Conservation (phyloP, 92 coral and sea anemone species). For the Porites lobata region DNA sequence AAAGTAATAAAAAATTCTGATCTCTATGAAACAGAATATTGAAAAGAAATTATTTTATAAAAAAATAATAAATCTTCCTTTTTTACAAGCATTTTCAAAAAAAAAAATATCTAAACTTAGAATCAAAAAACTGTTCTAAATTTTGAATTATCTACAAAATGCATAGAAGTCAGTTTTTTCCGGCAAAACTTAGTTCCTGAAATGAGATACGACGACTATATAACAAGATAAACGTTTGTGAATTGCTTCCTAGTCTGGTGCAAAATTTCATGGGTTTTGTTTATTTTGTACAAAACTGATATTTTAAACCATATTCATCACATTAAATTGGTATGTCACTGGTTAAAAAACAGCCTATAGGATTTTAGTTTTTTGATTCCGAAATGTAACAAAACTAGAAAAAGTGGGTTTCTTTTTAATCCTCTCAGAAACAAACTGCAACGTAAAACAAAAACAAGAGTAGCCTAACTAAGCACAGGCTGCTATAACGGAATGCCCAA, state of each 20-base stretch:
- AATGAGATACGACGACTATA: not conserved
- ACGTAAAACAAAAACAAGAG: too few relatives aligned
- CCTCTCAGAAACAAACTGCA: too few relatives aligned
- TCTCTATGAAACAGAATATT: not conserved
- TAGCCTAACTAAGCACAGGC: too few relatives aligned
- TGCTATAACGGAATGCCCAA: too few relatives aligned
- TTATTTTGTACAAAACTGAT: not conserved
- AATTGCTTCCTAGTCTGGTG: not conserved
- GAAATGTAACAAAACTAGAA: too few relatives aligned
- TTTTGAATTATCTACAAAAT: not conserved
- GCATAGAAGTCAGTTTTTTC: not conserved
- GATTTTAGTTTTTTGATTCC: too few relatives aligned
- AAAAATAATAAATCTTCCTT: not conserved
- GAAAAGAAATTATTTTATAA: not conserved
- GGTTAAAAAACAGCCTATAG: too few relatives aligned
- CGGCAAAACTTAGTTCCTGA: slow-evolving; percentile 13
- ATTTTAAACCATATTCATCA: not conserved
- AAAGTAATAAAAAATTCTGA: not conserved
- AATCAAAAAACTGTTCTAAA: not conserved
- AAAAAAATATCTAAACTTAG: not conserved
- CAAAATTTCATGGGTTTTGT: not conserved
- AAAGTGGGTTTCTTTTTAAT: too few relatives aligned
- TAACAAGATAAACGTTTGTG: slow-evolving; percentile 6
- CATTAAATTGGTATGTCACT: too few relatives aligned
- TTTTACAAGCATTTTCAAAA: not conserved